These are phyloP conservation scores for Neoarius graeffei DNA, from an alignment of 2,113 vertebrate genomes.

Conservation along the genomic window DNA sequence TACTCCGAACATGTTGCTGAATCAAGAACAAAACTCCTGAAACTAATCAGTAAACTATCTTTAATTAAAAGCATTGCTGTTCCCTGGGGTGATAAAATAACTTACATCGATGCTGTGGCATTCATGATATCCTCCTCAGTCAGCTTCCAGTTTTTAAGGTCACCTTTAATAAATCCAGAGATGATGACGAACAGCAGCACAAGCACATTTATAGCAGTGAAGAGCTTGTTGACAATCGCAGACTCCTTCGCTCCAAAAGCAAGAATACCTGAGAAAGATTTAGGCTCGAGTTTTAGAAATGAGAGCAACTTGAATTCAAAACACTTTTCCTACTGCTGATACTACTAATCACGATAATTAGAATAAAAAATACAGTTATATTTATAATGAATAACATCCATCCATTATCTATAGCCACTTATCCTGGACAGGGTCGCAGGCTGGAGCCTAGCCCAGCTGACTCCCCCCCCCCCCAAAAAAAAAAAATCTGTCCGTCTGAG, in stretches of 20 bases:
- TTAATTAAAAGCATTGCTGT: neutral
- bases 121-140: conserved; percentile 61
- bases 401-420: no score
- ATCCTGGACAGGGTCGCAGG: no score
- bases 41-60: neutral
- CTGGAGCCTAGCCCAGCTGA: no score
- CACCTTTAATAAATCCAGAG: conserved; percentile 78
- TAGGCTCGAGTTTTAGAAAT: neutral
- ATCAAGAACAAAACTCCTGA: neutral
- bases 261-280: conserved; percentile 73
- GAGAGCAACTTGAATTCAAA: neutral
- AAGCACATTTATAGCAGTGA: conserved; percentile 78
- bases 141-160: conserved; percentile 78
- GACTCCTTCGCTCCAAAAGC: conserved; percentile 86
- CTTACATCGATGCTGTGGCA: conserved; percentile 52
- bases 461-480: no score
- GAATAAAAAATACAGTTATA: neutral
- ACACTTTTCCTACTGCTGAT: neutral
- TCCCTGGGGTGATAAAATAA: neutral
- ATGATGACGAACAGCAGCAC: conserved; percentile 80
- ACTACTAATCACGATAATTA: neutral
- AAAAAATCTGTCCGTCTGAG: no score
- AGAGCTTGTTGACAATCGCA: conserved; percentile 78
- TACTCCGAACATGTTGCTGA: neutral
- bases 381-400: no score